phyloP scores from a whole-genome alignment of 2,797 vertebrate genomes.

The Pseudomugil tenellus region DNA sequence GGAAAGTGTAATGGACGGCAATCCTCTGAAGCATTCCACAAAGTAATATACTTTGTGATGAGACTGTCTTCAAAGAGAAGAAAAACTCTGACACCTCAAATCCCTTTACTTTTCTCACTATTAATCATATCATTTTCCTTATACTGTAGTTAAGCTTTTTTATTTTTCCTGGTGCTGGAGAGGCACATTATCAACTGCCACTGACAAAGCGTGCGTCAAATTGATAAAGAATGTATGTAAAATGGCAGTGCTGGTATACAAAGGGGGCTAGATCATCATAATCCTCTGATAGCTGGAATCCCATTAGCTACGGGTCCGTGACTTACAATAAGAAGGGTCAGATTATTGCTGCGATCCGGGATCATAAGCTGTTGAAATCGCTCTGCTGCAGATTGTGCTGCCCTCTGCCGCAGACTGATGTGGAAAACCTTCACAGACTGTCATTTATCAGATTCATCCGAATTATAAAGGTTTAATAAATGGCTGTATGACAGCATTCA shows the following conservation, averaged over 20 bases:
- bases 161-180: neutral
- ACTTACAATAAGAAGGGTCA: constrained; percentile 72
- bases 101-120: constrained; percentile 42
- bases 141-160: constrained; percentile 13
- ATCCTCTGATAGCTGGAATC: constrained; percentile 71
- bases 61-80: constrained; percentile 63
- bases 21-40: constrained; percentile 62
- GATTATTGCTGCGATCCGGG: constrained; percentile 56
- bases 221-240: constrained; percentile 64
- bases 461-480: neutral
- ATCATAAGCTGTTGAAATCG: constrained; percentile 44
- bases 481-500: neutral
- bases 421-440: constrained; percentile 15
- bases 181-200: constrained; percentile 37
- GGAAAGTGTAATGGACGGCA: constrained; percentile 64
- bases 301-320: constrained; percentile 72
- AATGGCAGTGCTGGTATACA: constrained; percentile 53
- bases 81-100: constrained; percentile 47
- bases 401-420: constrained; percentile 52
- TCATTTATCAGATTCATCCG: neutral
- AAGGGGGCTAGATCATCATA: constrained; percentile 64
- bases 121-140: constrained; percentile 49
- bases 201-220: constrained; percentile 65
- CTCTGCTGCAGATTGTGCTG: constrained; percentile 43
- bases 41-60: constrained; percentile 58